Percentiles rank a stretch among this genome's conserved stretches.
Evolutionary conservation across 2,888 invertebrate genomes (phyloP).

Genomic region (Drosophila bunnanda): DNA sequence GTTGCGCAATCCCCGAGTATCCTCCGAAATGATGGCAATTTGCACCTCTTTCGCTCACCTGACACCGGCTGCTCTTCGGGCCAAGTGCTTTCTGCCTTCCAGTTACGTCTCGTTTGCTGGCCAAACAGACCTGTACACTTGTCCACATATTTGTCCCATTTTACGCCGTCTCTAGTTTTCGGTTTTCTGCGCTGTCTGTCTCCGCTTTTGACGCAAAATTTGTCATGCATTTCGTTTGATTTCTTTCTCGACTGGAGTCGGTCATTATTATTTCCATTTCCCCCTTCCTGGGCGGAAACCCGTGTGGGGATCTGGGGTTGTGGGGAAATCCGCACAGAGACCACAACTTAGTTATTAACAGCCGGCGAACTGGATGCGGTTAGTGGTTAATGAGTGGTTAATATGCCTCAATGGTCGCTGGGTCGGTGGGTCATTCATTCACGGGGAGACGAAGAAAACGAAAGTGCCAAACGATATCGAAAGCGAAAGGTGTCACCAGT

Average conservation of each 20-base stretch:
- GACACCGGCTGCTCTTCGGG: not conserved
- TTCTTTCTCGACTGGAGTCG: constrained; percentile 20
- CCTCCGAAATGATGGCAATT: constrained; percentile 27
- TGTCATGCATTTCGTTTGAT: constrained; percentile 52
- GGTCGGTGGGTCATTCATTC: constrained; percentile 22
- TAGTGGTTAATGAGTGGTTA: constrained; percentile 15
- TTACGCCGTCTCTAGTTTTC: not conserved
- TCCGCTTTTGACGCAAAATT: constrained; percentile 25
- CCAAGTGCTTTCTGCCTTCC: constrained; percentile 21
- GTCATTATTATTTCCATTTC: constrained; percentile 15
- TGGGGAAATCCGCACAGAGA: constrained; percentile 11
- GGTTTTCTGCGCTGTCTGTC: constrained; percentile 4
- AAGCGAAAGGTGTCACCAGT: constrained; percentile 16
- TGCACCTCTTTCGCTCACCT: not conserved
- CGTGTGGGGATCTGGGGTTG: constrained; percentile 8
- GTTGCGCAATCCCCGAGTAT: constrained; percentile 18
- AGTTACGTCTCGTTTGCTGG: constrained; percentile 15
- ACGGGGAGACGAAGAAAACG: not conserved
- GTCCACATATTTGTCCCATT: constrained; percentile 24
- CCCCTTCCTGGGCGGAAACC: constrained; percentile 38
- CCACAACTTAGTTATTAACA: constrained; percentile 8
- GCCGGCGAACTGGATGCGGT: constrained; percentile 29
- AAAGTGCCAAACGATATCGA: not conserved
- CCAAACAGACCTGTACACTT: constrained; percentile 7
- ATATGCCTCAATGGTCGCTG: constrained; percentile 15